Evolutionary conservation across 2,888 invertebrate genomes (phyloP), one percentile per base, ranked within the genome.

Genomic region (Trachelus stipa): DNA sequence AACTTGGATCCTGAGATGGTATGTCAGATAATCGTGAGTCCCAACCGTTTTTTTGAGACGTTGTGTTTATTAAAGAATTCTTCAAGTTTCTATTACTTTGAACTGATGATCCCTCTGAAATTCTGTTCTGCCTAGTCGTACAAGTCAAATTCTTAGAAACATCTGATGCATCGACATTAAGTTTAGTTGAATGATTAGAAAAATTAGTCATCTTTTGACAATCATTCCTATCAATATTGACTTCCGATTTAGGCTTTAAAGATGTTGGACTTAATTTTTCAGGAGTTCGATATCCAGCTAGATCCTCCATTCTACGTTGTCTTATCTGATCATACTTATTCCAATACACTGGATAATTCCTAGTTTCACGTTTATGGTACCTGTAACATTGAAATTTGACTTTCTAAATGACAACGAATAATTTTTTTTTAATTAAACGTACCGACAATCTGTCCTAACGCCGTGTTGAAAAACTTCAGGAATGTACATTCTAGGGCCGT

Each of bases 1-100:
- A 77, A 40, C 71, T 71, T 11, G 69, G 37, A 34, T 77, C 40
- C 34, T 75, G 74, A 15, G 71, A 75, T 33, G 71, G 31, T 30
- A 69, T 69, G 30, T 75, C 77, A 31, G 77, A 37, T 23, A 75
- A 40, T 71, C 74, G 40, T n/a, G 30, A 31, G 34, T 77, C 75
- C 77, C 56, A 77, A 34, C 4, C 34, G 1, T 74, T 37, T 23
- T 56, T 75, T 15, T 75, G 3, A 56, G 23, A 23, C 23, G 23
- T 56, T 23, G 2, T 9, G 2, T 56, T 23, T 23, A 56, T 56
- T 23, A 56, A 23, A 56, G 56, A 23, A 23, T 56, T 9, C 9
- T 9, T 15, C 56, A 56, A 23, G 56, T 56, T 56, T 56, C 23
- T 56, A 56, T 2, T 56, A 23, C 23, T 23, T 23, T 56, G 56